Conservation (phyloP, 2,888 invertebrate species). For the Platycnemis pennipes region DNA sequence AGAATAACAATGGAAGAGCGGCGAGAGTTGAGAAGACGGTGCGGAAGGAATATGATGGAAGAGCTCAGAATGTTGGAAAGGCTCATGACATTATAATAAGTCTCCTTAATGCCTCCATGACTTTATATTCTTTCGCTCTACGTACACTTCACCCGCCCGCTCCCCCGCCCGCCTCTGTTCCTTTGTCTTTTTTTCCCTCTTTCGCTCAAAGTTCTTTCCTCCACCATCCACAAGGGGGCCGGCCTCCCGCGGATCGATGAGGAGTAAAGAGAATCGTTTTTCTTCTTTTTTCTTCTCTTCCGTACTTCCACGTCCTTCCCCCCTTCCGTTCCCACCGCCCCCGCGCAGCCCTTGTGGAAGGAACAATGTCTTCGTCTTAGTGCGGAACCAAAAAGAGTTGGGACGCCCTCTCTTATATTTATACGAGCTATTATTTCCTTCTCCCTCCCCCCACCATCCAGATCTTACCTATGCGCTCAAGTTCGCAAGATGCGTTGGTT, state of each 20-base stretch:
- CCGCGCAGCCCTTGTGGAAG: neutral
- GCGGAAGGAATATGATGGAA: constrained; percentile 35
- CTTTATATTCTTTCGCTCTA: constrained; percentile 71
- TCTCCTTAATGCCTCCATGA: constrained; percentile 72
- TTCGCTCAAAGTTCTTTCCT: constrained; percentile 50
- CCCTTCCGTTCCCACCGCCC: neutral
- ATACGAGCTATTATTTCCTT: neutral
- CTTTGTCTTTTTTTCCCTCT: constrained; percentile 64
- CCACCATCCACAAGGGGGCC: neutral
- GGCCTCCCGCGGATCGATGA: constrained; percentile 42
- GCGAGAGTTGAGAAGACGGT: neutral
- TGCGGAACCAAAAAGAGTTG: neutral
- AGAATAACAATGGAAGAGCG: constrained; percentile 32
- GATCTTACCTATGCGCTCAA: neutral
- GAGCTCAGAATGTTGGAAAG: constrained; percentile 36
- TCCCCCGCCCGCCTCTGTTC: constrained; percentile 51
- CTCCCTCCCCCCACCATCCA: neutral
- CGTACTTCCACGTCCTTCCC: neutral
- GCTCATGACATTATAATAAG: constrained; percentile 72
- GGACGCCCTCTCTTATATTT: neutral
- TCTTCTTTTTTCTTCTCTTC: neutral
- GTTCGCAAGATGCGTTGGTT: neutral
- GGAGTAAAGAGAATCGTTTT: neutral
- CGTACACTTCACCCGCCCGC: neutral
- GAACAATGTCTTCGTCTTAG: constrained; percentile 25